Percentiles rank a stretch among this genome's conserved stretches.
phyloP scores from a whole-genome alignment of 2,113 vertebrate genomes.

The Cavia porcellus region DNA sequence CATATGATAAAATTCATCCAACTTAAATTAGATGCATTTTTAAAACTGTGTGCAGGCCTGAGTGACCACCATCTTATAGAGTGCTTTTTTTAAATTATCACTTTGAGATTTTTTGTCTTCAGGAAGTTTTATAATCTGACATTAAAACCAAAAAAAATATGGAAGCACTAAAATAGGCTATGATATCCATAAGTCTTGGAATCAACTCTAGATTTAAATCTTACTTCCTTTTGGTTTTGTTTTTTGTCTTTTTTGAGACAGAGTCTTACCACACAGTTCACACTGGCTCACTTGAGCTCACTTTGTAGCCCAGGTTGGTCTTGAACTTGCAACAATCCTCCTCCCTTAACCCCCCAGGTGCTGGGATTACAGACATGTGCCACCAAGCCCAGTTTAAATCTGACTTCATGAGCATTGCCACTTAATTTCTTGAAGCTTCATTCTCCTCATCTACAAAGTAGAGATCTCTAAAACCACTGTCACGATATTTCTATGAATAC shows the following conservation, averaged over 20 bases:
- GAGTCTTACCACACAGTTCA: no score
- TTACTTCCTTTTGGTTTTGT: neutral
- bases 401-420: neutral
- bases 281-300: no score
- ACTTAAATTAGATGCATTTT: neutral
- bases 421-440: conserved; percentile 2
- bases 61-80: neutral
- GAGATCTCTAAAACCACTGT: neutral
- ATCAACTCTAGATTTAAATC: neutral
- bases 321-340: no score
- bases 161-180: neutral
- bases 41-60: neutral
- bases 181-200: neutral
- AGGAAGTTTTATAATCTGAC: conserved; percentile 28
- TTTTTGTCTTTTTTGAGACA: no score
- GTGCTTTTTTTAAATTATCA: conserved; percentile 7
- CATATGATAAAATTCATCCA: neutral
- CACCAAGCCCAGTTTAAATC: neutral
- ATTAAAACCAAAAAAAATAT: conserved; percentile 30
- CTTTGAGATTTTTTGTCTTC: conserved; percentile 21
- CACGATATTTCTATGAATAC: neutral
- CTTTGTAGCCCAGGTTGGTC: no score
- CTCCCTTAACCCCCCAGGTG: no score
- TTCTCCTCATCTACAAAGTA: neutral
- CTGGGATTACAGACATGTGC: no score